Evolutionary conservation across 2,888 invertebrate genomes (phyloP), one percentile per base, ranked within the genome.

Genomic region (Drosophila neutralis): DNA sequence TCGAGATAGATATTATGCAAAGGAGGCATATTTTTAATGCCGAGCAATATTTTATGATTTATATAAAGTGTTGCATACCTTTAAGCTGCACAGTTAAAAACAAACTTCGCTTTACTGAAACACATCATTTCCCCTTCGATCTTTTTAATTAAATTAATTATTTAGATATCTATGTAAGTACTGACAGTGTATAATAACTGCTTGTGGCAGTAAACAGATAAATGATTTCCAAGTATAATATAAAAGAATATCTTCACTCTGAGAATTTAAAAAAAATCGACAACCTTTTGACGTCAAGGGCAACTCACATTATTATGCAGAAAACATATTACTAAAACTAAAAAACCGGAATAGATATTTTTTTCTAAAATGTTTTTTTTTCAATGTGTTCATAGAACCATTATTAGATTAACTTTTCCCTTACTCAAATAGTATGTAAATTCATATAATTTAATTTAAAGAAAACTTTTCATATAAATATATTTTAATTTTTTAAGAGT

Each of bases 31-130:
- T 24, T 45, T 15, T 8, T 2, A 1, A 15, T 31, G 31, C 31
- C 2, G 31, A 24, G 15, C 15, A 45, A 21, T 7, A 45, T 24
- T 7, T 18, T 21, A 10, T 53, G 10, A 18, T 11, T 5, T 35
- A 5, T 15, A 24, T 8, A 45, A 38, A 64, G 36, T n/a, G 15
- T 65, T 42, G 57, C 52, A 65, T 69, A 66, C 66, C 52, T 56
- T 65, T 65, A 1, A 29, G 66, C 65, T 8, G 51, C 24, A 3
- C 6, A 54, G 7, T 18, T 5, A 7, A 33, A 60, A 11, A 31
- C 10, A 18, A 31, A 40, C 53, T 51, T 18, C 18, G 2, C 2
- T 7, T n/a, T 13, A 45, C 11, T n/a, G 40, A 2, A 40, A n/a
- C 40, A n/a, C 4, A n/a, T 4, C 4, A 21, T 13, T 45, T 45